These are phyloP conservation scores for Homarus gammarus DNA, from an alignment of 2,888 invertebrate species.

Conservation along the genomic window DNA sequence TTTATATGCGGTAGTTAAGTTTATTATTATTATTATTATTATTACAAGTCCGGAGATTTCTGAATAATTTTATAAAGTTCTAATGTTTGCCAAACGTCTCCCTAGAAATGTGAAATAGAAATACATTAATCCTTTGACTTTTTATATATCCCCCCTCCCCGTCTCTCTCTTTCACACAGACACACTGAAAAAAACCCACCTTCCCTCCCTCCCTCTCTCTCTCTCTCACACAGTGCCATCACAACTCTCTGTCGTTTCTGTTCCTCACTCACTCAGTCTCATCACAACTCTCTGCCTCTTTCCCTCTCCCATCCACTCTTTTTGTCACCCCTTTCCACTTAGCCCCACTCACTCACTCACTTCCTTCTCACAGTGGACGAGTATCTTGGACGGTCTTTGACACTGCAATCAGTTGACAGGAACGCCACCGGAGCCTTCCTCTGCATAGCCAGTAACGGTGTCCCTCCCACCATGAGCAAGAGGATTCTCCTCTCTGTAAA, in stretches of 20 bases:
- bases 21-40: too few species aligned
- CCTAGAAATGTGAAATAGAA: too few species aligned
- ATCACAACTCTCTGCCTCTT: too few species aligned
- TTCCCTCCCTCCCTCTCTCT: conserved; percentile 7
- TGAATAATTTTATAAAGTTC: too few species aligned
- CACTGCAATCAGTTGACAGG: neutral
- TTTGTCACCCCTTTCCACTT: too few species aligned
- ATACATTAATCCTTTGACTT: too few species aligned
- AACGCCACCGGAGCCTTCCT: neutral
- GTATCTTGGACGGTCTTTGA: neutral
- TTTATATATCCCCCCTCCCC: neutral
- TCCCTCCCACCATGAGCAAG: neutral
- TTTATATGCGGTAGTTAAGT: too few species aligned
- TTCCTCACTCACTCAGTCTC: too few species aligned
- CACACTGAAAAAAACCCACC: neutral
- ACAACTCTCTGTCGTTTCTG: conserved; percentile 6
- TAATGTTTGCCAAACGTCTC: too few species aligned
- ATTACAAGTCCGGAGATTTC: too few species aligned
- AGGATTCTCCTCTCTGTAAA: conserved; percentile 1
- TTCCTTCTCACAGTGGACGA: neutral
- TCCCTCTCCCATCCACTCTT: neutral
- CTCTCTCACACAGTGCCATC: neutral
- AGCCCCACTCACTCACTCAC: neutral
- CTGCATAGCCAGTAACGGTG: neutral
- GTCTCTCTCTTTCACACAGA: neutral